phyloP scores from a whole-genome alignment of 2,888 invertebrate species.

The Aleiodes alternator region DNA sequence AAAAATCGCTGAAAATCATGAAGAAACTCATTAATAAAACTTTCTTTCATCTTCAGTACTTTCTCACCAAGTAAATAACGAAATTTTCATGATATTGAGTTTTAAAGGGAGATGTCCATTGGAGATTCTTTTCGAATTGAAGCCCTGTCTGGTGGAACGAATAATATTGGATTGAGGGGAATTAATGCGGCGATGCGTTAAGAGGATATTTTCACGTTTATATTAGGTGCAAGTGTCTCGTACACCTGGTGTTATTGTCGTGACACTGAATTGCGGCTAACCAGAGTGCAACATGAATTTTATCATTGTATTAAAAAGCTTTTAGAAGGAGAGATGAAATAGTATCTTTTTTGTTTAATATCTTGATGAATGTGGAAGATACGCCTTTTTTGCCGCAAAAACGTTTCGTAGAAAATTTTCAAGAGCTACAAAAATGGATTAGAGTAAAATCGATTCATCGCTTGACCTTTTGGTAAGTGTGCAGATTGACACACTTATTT shows the following conservation, averaged over 20 bases:
- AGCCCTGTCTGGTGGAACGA: conserved; percentile 23
- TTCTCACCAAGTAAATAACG: not conserved
- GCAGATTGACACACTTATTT: no score
- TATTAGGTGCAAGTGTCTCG: conserved; percentile 13
- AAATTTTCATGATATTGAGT: conserved; percentile 7
- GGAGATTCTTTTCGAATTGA: conserved; percentile 2
- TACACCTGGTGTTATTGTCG: not conserved
- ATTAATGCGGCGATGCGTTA: conserved; percentile 28
- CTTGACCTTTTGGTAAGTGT: no score
- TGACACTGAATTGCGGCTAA: conserved; percentile 28
- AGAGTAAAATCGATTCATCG: no score
- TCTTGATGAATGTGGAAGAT: no score
- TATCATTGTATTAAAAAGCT: no score
- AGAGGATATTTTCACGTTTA: conserved; percentile 23
- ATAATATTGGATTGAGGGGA: conserved; percentile 25
- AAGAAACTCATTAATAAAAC: not conserved
- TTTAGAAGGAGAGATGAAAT: no score
- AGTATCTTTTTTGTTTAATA: no score
- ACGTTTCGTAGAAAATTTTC: no score
- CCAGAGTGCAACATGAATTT: conserved; percentile 1
- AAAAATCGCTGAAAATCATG: no score
- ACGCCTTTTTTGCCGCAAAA: no score
- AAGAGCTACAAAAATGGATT: no score
- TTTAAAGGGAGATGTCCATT: not conserved
- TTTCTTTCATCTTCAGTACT: not conserved